Evolutionary conservation across 2,113 vertebrate genomes (phyloP), one percentile per base, ranked within the genome.

Genomic region (Chascanopsetta lugubris): DNA sequence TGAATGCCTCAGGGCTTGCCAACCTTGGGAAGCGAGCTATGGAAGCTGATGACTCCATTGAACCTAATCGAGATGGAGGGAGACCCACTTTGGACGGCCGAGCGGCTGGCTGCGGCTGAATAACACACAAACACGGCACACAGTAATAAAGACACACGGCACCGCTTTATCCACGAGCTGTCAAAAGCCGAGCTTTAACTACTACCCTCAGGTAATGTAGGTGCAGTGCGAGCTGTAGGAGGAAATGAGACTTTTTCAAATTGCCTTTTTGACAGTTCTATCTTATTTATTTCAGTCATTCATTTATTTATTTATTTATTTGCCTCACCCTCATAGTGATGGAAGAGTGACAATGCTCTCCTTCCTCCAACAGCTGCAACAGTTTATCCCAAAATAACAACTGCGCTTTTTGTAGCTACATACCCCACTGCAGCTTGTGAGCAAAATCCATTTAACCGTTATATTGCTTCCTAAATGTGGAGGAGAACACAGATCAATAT

Each of bases 181-280:
- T 77, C 81, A 67, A 5, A 11, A 57, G 48, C 45, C n/a, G 29
- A 34, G 48, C 56, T 53, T 56, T 61, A 64, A 80, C 57, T 60
- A 22, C 55, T 3, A 25, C 34, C 72, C 69, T 43, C 24, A 67
- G 73, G 69, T 67, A 51, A 48, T 5, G 7, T 1, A 2, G 30
- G 21, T 15, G 34, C 48, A 27, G 7, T 8, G 24, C 25, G 46
- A 55, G 70, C 21, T 38, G 57, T 15, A 2, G 17, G 24, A 45
- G 47, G 29, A 76, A 65, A 70, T 21, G 2, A 38, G 5, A 22
- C n/a, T 34, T 46, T 59, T 49, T 51, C 15, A 69, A 61, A 64
- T 54, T 12, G 21, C 20, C 25, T 53, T 36, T 61, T 43, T 64
- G 58, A 79, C 8, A 17, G 20, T 34, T 70, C 61, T 43, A 27